A percentile compares a stretch with the other conserved stretches of the same genome.
These are phyloP conservation scores for Listronotus bonariensis DNA, from an alignment of 1,140 invertebrate genomes.

Conservation along the genomic window DNA sequence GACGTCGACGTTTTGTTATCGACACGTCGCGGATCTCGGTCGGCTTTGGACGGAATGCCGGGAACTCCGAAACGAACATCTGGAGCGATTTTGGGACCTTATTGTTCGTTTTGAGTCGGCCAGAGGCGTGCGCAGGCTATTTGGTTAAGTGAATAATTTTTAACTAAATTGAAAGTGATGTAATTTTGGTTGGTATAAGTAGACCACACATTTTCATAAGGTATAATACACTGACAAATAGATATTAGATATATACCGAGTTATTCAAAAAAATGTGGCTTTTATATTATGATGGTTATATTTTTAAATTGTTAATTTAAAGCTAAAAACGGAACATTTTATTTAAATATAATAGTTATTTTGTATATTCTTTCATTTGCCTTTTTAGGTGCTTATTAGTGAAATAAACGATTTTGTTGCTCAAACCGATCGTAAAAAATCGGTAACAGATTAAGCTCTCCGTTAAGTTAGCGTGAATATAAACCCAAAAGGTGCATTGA, in stretches of 20 bases:
- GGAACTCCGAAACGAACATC: constrained; percentile 30
- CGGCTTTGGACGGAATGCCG: constrained; percentile 26
- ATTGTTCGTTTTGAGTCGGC: constrained; percentile 22
- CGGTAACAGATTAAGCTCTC: too few species aligned
- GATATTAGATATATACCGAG: not conserved
- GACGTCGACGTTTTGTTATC: constrained; percentile 23
- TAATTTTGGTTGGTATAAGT: not conserved
- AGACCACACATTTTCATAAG: not conserved
- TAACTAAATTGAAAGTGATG: not conserved
- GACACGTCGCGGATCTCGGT: constrained; percentile 25
- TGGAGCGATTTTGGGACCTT: constrained; percentile 30
- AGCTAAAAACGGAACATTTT: too few species aligned
- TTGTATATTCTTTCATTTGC: too few species aligned
- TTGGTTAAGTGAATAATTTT: not conserved
- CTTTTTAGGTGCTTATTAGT: too few species aligned
- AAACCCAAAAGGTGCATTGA: too few species aligned
- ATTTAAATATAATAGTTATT: too few species aligned
- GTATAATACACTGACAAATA: not conserved
- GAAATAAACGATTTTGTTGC: too few species aligned
- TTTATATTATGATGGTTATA: too few species aligned
- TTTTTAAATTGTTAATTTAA: too few species aligned
- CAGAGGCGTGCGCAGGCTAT: constrained; percentile 13
- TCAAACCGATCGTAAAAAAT: too few species aligned
- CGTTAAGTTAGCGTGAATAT: too few species aligned
- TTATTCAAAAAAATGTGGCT: too few species aligned